Evolutionary conservation across 92 coral and sea anemone genomes (phyloP), one percentile per base, ranked within the genome.

Genomic region (Anthopleura xanthogrammica): DNA sequence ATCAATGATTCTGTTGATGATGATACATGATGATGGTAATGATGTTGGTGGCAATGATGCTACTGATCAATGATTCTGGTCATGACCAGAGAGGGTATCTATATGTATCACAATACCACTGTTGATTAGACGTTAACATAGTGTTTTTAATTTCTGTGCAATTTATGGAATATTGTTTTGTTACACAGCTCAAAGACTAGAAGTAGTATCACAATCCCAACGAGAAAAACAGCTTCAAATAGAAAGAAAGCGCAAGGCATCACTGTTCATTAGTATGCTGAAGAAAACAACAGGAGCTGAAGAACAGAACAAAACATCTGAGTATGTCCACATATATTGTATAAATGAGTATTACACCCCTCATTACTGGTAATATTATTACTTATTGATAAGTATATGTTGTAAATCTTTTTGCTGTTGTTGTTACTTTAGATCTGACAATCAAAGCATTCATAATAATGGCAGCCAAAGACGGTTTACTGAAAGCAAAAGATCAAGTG

Each of bases 241-340:
- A 56, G 99, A 97, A 65, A 87, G 99, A 65, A 87, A 98, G 54
- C 83, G 99, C 58, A 93, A 92, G 74, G 99, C 99, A 2, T 95
- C 98, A 19, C 88, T 97, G 65, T 97, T 97, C 84, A 97, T 97
- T 57, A 97, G 98, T 78, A 97, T 97, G 99, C 82, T 97, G 77
- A 97, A 97, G 93, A 94, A 97, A 84, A 89, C 98, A 42, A 84
- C 83, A 75, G 87, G 82, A 19, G 77, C 94, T 17, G 95, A 92
- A 23, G 89, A 83, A 48, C 90, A 85, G 79, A 58, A 46, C 80
- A 78, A 84, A 80, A 41, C 76, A 46, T 46, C 52, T 13, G 75
- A 83, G 91, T 88, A 85, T 60, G 91, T 57, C 22, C 42, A 41
- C 20, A 22, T 16, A 10, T 12, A 1, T 29, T 68, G 50, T 43